Percentiles rank a stretch among this genome's conserved stretches.
Conservation (phyloP, 1,140 invertebrate species). For the Laupala kohalensis region DNA sequence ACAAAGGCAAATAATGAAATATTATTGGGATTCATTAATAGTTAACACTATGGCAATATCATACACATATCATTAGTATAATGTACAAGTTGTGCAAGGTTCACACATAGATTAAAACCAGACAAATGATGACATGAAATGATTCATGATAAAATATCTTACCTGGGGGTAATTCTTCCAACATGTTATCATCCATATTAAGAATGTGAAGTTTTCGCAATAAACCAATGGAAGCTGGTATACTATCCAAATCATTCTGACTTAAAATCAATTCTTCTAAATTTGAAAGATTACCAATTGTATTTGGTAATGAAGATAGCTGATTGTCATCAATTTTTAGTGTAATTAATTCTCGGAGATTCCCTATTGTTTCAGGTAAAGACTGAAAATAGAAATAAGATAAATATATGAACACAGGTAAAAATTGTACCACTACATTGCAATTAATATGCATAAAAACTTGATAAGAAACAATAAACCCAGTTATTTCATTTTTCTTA, state of each 20-base stretch:
- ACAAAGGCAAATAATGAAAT: no score
- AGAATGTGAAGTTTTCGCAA: slow-evolving; percentile 73
- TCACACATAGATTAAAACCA: background rate
- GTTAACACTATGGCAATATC: no score
- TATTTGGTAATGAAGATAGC: slow-evolving; percentile 64
- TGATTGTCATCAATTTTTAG: slow-evolving; percentile 83
- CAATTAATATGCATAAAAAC: no score
- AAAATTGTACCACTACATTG: background rate
- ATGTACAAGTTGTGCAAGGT: no score
- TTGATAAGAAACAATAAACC: no score
- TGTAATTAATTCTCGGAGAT: slow-evolving; percentile 67
- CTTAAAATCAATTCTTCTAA: slow-evolving; percentile 82
- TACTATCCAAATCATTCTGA: slow-evolving; percentile 66
- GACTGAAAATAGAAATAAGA: slow-evolving; percentile 32
- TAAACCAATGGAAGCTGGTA: slow-evolving; percentile 75
- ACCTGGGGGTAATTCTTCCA: slow-evolving; percentile 61
- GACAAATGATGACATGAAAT: background rate
- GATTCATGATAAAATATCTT: no score
- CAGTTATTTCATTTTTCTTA: no score
- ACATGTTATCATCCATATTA: slow-evolving; percentile 77
- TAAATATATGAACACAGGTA: background rate
- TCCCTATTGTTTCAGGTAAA: slow-evolving; percentile 62
- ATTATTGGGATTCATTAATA: no score
- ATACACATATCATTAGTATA: no score
- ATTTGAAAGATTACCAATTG: slow-evolving; percentile 62